These are phyloP conservation scores for Trochalopteron elliotii DNA, from an alignment of 2,113 vertebrate genomes.

Conservation along the genomic window DNA sequence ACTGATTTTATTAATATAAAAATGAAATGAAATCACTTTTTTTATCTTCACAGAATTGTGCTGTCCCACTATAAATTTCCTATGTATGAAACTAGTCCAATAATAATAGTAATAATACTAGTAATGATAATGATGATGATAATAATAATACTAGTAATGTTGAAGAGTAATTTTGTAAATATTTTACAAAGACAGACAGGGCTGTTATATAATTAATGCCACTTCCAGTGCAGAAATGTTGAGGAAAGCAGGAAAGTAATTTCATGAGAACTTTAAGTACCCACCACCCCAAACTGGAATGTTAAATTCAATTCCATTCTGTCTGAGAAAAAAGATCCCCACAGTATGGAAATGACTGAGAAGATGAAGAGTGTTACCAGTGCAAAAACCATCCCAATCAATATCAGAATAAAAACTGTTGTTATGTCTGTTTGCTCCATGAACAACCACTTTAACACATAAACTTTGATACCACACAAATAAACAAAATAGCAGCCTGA, in stretches of 20 bases:
- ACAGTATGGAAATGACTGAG: not conserved
- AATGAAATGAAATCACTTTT: not conserved
- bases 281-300: not conserved
- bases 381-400: not conserved
- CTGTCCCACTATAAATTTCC: not conserved
- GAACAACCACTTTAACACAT: not conserved
- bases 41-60: not conserved
- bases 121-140: too few relatives aligned
- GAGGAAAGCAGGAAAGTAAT: not conserved
- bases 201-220: not conserved
- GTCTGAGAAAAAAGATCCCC: not conserved
- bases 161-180: not conserved
- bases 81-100: not conserved
- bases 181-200: not conserved
- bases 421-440: not conserved
- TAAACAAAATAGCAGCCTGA: not conserved
- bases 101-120: too few relatives aligned
- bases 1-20: not conserved
- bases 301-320: not conserved
- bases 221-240: not conserved
- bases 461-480: not conserved
- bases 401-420: not conserved
- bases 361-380: not conserved
- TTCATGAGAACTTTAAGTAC: not conserved
- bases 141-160: too few relatives aligned